Conservation (phyloP, 2,113 vertebrate genomes). For the Oncorhynchus kisutch region DNA sequence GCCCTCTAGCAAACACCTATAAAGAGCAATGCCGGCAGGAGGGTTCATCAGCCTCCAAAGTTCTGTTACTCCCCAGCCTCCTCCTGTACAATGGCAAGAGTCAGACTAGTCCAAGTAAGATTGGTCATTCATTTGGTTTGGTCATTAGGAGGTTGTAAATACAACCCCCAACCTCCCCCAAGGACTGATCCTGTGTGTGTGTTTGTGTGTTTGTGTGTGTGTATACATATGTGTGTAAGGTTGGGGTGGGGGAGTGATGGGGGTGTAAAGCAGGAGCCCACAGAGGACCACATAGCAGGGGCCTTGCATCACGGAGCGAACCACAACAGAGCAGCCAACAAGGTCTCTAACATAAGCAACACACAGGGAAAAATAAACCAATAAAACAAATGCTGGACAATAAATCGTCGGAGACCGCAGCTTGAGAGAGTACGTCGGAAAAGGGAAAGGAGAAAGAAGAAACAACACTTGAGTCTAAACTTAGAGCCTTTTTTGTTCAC, state of each 20-base stretch:
- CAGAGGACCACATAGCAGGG: conserved; percentile 31
- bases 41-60: conserved; percentile 43
- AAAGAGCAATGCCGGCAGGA: conserved; percentile 31
- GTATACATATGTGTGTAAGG: background rate
- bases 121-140: conserved; percentile 47
- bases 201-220: too few relatives aligned
- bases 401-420: conserved; percentile 43
- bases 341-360: conserved; percentile 42
- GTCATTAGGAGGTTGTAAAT: conserved; percentile 27
- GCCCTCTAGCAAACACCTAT: conserved; percentile 21
- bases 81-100: conserved; percentile 7
- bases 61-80: conserved; percentile 37
- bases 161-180: background rate
- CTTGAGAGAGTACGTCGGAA: background rate
- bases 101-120: too few relatives aligned
- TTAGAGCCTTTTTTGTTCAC: conserved; percentile 8
- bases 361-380: conserved; percentile 46
- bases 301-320: conserved; percentile 37
- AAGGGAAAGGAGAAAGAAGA: conserved; percentile 16
- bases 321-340: conserved; percentile 36
- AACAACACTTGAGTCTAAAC: conserved; percentile 10
- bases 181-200: background rate
- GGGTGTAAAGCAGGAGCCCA: conserved; percentile 25
- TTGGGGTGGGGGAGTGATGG: background rate
- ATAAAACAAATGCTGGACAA: conserved; percentile 49